Percentiles rank a stretch among this genome's conserved stretches.
These are phyloP conservation scores for Buathra laborator DNA, from an alignment of 2,888 invertebrate genomes.

Conservation along the genomic window DNA sequence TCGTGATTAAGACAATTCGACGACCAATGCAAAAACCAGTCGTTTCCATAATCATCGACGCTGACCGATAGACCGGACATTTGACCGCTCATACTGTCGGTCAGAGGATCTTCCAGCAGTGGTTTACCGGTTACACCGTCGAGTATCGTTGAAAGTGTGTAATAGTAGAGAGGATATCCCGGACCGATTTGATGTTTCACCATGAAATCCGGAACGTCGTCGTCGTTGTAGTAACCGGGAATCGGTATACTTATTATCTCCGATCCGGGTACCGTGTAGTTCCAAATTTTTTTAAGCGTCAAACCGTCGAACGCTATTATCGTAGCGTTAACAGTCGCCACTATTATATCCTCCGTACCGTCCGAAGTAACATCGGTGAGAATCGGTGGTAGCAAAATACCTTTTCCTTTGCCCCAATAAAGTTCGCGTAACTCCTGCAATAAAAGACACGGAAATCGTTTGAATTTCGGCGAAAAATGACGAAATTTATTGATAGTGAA, in stretches of 20 bases:
- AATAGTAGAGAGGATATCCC: constrained; percentile 91
- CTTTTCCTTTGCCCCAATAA: constrained; percentile 88
- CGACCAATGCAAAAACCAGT: constrained; percentile 92
- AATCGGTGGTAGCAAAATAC: constrained; percentile 89
- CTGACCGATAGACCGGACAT: constrained; percentile 87
- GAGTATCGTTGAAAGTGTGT: constrained; percentile 87
- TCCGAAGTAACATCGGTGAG: constrained; percentile 91
- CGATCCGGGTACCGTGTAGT: constrained; percentile 88
- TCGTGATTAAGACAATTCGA: constrained; percentile 87
- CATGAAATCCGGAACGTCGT: constrained; percentile 92
- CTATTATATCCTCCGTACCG: constrained; percentile 90
- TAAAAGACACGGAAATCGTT: constrained; percentile 24
- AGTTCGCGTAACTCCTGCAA: constrained; percentile 86
- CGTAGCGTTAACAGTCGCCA: constrained; percentile 90
- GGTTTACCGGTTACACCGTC: constrained; percentile 89
- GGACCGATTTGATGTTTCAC: constrained; percentile 90
- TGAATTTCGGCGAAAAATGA: background rate
- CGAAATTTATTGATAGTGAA: background rate
- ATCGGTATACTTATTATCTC: constrained; percentile 92
- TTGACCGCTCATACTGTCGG: constrained; percentile 88
- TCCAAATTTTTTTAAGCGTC: constrained; percentile 90
- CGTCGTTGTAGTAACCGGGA: constrained; percentile 92
- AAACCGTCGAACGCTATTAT: constrained; percentile 91
- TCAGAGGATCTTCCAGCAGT: constrained; percentile 87
- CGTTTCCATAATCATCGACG: constrained; percentile 89